These are phyloP conservation scores for Perodicticus potto DNA, from an alignment of 2,797 vertebrate genomes.

Conservation along the genomic window DNA sequence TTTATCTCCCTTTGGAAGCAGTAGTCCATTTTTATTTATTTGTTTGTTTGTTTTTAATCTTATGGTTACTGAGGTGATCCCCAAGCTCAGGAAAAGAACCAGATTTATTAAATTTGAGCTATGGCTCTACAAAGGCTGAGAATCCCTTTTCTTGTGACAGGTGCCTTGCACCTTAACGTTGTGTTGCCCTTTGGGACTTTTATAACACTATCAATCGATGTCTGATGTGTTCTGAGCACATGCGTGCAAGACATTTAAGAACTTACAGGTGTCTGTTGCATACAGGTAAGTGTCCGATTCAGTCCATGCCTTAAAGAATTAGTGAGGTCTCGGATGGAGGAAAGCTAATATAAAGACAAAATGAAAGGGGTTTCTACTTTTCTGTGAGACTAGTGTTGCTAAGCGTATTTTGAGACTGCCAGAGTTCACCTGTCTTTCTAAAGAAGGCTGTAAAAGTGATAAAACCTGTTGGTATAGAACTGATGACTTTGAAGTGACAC, in stretches of 20 bases:
- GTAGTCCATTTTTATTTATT: not conserved
- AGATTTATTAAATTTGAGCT: not conserved
- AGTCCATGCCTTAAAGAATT: not conserved
- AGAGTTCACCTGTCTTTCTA: not conserved
- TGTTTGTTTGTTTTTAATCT: not conserved
- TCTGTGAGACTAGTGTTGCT: not conserved
- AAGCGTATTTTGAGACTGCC: not conserved
- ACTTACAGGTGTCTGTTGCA: not conserved
- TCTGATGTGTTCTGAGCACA: not conserved
- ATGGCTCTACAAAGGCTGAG: not conserved
- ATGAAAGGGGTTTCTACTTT: not conserved
- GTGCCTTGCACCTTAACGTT: not conserved
- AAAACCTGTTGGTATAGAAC: not conserved
- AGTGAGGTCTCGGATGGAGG: not conserved
- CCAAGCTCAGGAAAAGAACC: not conserved
- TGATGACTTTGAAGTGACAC: not conserved
- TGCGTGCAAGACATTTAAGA: not conserved
- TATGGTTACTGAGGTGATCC: not conserved
- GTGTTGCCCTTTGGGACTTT: not conserved
- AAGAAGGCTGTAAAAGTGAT: not conserved
- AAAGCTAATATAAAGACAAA: not conserved
- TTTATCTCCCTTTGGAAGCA: conserved; percentile 9
- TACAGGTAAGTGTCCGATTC: not conserved
- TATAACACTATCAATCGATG: too few species aligned
- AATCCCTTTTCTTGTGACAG: not conserved